Evolutionary conservation across 2,797 vertebrate species (phyloP).

Genomic region (Semotilus atromaculatus): DNA sequence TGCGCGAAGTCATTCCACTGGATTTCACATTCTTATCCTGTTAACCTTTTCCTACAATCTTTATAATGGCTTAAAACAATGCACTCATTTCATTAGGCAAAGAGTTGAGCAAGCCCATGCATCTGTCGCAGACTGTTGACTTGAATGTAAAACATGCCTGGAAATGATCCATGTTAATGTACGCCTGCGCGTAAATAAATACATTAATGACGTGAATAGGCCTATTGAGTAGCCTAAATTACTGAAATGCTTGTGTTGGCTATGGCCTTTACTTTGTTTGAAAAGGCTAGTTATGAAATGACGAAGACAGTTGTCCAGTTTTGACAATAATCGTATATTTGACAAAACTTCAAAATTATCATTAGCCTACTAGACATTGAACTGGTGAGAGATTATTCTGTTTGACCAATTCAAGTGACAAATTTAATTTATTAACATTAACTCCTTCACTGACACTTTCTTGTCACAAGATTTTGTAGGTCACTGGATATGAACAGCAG

Average conservation of each 20-base stretch:
- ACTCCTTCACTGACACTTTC: neutral
- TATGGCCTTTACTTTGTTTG: neutral
- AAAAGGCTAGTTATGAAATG: neutral
- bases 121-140: constrained; percentile 33
- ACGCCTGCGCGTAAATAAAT: neutral
- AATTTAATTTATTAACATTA: neutral
- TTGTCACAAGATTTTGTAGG: neutral
- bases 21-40: neutral
- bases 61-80: neutral
- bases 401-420: neutral
- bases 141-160: constrained; percentile 7
- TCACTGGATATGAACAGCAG: neutral
- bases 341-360: neutral
- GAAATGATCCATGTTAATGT: neutral
- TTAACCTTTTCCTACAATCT: constrained; percentile 1
- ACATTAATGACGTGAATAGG: neutral
- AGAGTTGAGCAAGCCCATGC: constrained; percentile 27
- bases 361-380: neutral
- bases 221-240: neutral
- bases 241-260: neutral
- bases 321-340: neutral
- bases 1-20: constrained; percentile 45
- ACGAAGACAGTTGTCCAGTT: neutral
- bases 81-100: neutral
- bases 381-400: neutral